Conservation (phyloP, 1,140 invertebrate species). For the Nasonia longicornis region DNA sequence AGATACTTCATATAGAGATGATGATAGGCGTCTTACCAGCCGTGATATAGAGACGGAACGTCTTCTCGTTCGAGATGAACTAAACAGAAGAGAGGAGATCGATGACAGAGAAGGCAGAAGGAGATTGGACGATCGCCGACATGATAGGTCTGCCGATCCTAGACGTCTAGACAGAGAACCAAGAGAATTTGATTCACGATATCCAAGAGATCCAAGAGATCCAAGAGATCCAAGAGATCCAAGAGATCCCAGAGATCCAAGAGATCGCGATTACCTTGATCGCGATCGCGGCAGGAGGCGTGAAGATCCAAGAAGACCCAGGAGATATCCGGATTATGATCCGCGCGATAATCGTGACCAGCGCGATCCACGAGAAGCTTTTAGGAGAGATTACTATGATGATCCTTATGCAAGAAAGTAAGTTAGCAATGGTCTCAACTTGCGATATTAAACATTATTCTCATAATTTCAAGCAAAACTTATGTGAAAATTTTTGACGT, state of each 20-base stretch:
- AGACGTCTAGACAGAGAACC: conserved; percentile 56
- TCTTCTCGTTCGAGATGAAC: conserved; percentile 57
- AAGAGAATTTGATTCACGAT: conserved; percentile 61
- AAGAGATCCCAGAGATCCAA: conserved; percentile 52
- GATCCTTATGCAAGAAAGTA: conserved; percentile 66
- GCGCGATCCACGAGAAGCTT: conserved; percentile 47
- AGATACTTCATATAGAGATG: conserved; percentile 60
- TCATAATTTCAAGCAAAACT: background rate
- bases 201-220: conserved; percentile 51
- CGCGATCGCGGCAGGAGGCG: conserved; percentile 62
- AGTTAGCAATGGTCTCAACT: background rate
- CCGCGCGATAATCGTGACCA: conserved; percentile 52
- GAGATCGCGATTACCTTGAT: conserved; percentile 60
- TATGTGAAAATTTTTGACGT: background rate
- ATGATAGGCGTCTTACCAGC: conserved; percentile 60
- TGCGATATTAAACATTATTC: background rate
- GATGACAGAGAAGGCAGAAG: conserved; percentile 63
- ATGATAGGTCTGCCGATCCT: conserved; percentile 56
- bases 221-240: conserved; percentile 55
- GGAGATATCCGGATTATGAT: conserved; percentile 65
- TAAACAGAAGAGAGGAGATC: conserved; percentile 65
- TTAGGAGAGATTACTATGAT: conserved; percentile 65
- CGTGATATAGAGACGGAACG: conserved; percentile 63
- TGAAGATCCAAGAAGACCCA: conserved; percentile 57
- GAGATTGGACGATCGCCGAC: conserved; percentile 59